Base-by-base conservation (phyloP, 2,113 vertebrate genomes). In the Thunnus thynnus region DNA sequence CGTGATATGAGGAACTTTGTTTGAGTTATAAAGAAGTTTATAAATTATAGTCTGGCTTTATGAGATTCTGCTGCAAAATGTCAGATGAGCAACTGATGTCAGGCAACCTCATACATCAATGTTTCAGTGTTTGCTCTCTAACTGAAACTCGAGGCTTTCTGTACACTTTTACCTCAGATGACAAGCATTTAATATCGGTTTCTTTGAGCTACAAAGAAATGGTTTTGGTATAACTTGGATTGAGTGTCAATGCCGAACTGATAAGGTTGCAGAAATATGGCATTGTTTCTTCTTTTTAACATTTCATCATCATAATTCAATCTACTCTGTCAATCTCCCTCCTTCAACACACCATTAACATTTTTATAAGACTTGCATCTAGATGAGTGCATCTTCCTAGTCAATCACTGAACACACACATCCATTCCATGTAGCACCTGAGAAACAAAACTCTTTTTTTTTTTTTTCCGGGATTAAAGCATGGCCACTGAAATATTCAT, bases 1-100 rank as follows among this genome's bases (percentile, higher is more conserved):
- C 0, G 1, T 70, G 63, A 76, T 62, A 20, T 48, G 66, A 65
- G 20, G 47, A 27, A 64, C 52, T 81, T 69, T 80, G 36, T 51
- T 56, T 0, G 13, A 65, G 32, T 68, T 58, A 20, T 30, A 68
- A 14, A 51, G 22, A 0, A 44, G 56, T 66, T 51, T 60, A 7
- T 11, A 62, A 79, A 17, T 66, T 61, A 60, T 66, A 55, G 12
- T 70, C 55, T 71, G 27, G 22, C 13, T 66, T 79, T 76, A 66
- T 73, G 54, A 73, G 13, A 47, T 9, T 76, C 58, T 58, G 12
- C 54, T 46, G 27, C 27, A 5, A 85, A 87, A 83, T 83, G 61
- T 78, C 72, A 89, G 54, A 66, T 18, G 32, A 77, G n/a, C 14
- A 30, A 27, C 47, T 63, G 63, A 84, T 18, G 5, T 70, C 25